Evolutionary conservation across 2,113 vertebrate species (phyloP), one percentile per base, ranked within the genome.

Genomic region (Zapus hudsonius): DNA sequence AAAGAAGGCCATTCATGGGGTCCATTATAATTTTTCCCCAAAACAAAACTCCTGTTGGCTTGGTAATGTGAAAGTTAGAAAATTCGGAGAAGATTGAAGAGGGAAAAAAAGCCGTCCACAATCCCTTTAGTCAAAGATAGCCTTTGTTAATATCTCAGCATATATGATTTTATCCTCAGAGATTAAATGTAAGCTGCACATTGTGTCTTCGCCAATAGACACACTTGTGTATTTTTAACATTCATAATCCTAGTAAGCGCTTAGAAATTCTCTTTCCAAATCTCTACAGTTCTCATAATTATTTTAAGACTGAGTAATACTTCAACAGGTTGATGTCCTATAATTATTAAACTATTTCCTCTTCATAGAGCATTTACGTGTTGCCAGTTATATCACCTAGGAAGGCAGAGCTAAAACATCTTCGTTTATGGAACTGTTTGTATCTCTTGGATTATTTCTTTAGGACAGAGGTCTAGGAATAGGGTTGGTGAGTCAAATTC

Each of bases 241-340:
- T 82, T 87, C 74, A 36, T 59, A 74, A 92, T 70, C 63, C 63
- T 42, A 82, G n/a, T 17, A 73, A 90, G 81, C 85, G 72, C 47
- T 72, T 89, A 52, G 29, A 74, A 74, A 23, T 59, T 47, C 73
- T 82, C 75, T 64, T 52, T 40, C 79, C 85, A 85, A 82, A 78
- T 85, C 40, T 59, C 73, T 84, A 36, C 38, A 44, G 63, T 80
- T 59, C 93, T 88, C 42, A 3, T 87, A 78, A 88, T 85, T 89
- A 89, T 93, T 87, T 91, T 79, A 84, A 94, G 69, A 82, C 57
- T 89, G 82, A 95, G 74, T 87, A 81, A 85, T 89, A 91, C 70
- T 90, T 85, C 88, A 90, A 36, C 12, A 52, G 52, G 33, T 55
- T 80, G 69, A 20, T 74, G 22, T 55, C 57, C 47, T 67, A 25